Evolutionary conservation across 2,113 vertebrate species (phyloP).

Genomic region (Plectropomus leopardus): DNA sequence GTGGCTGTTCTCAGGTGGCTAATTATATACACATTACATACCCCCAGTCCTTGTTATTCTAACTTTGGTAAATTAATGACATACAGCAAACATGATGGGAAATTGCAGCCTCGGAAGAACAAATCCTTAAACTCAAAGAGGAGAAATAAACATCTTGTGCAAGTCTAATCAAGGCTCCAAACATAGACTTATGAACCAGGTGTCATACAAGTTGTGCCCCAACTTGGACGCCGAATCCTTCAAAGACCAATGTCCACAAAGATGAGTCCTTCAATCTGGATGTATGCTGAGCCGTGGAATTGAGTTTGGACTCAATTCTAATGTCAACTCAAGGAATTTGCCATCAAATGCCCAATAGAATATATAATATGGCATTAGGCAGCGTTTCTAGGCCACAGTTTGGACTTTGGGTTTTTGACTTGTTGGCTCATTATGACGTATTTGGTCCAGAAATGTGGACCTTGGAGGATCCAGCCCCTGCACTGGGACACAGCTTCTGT

Average conservation of each 20-base stretch:
- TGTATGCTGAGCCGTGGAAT: not conserved
- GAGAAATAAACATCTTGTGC: constrained; percentile 38
- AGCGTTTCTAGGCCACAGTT: constrained; percentile 15
- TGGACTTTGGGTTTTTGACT: constrained; percentile 23
- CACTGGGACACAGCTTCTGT: constrained; percentile 58
- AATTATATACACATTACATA: constrained; percentile 88
- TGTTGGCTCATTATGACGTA: constrained; percentile 54
- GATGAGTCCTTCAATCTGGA: not conserved
- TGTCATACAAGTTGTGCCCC: not conserved
- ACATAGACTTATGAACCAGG: constrained; percentile 33
- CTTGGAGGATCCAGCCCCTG: constrained; percentile 42
- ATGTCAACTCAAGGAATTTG: not conserved
- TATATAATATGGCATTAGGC: not conserved
- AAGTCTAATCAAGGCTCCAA: constrained; percentile 18
- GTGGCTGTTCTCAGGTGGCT: constrained; percentile 86
- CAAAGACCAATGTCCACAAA: not conserved
- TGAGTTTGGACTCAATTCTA: not conserved
- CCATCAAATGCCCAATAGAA: not conserved
- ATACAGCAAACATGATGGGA: constrained; percentile 76
- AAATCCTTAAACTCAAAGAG: constrained; percentile 55
- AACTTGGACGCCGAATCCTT: not conserved
- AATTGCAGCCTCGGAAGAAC: constrained; percentile 59
- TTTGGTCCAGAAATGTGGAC: constrained; percentile 51
- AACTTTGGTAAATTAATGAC: constrained; percentile 85
- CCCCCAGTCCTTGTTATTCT: constrained; percentile 84